Base-by-base conservation (phyloP, 2,113 vertebrate genomes). In the Aegotheles bennettii region DNA sequence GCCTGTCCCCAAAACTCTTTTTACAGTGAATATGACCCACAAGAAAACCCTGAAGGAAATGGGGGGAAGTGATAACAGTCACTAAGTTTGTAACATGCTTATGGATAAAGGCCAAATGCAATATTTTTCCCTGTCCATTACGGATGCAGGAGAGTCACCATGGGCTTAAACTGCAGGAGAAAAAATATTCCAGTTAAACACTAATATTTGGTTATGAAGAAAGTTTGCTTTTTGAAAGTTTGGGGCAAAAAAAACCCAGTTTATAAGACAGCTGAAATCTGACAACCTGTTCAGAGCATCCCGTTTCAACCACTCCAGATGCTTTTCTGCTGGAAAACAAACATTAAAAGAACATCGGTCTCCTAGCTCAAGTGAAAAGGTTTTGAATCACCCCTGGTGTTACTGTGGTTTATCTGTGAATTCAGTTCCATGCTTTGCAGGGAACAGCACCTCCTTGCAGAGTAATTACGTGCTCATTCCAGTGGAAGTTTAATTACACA, bases 401-500 rank as follows among this genome's bases (percentile, higher is more conserved):
- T 59, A 19, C 63, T 47, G 19, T 70, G 69, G 33, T 78, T 89
- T 28, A 74, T 17, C 78, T 60, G 43, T 40, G 69, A 79, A 71
- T 59, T 80, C 80, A 87, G 35, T 26, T 47, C 69, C 5, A 0
- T 0, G 0, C 35, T 79, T 79, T 45, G 68, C 68, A 31, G 56
- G 87, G 53, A 71, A 16, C 53, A 73, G 69, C 1, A 2, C 25
- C 67, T 94, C 13, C 0, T 53, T 76, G 67, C 81, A 80, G 59
- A 28, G 70, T 77, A 95, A 97, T 94, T 95, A 91, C 18, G 2
- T 73, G 84, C 79, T 95, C 71, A 2, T 94, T 93, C 82, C 0
- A 0, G 51, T 93, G 92, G 70, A 93, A 84, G 87, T 88, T 97
- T 95, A 97, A 94, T 93, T 96, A 95, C 84, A 80, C 59, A 56